phyloP scores from a whole-genome alignment of 1,140 invertebrate species.

The Idris sp. region DNA sequence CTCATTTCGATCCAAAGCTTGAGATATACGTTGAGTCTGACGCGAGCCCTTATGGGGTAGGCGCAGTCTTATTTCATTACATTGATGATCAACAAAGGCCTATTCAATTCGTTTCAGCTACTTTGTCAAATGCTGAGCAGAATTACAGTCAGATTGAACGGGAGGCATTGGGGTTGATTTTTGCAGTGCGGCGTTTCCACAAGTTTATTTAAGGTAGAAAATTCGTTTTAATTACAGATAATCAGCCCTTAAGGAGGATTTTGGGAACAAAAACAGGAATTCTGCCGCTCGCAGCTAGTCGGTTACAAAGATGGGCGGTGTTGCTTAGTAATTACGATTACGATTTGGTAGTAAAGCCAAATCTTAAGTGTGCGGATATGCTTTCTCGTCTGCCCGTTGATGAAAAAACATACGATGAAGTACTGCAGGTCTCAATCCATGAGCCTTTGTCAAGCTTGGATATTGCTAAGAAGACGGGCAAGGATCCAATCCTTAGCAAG shows the following conservation, averaged over 20 bases:
- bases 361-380: constrained; percentile 4
- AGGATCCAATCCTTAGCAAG: constrained; percentile 34
- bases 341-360: background rate
- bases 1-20: too few species aligned
- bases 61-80: too few species aligned
- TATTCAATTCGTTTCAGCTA: too few species aligned
- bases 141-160: constrained; percentile 77
- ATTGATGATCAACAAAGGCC: too few species aligned
- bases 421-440: constrained; percentile 22
- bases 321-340: constrained; percentile 5
- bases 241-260: constrained; percentile 47
- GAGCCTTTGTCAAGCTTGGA: constrained; percentile 40
- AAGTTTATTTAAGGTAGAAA: constrained; percentile 69
- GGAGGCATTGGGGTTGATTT: constrained; percentile 76
- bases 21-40: too few species aligned
- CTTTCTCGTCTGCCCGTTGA: background rate
- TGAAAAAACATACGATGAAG: background rate
- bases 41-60: too few species aligned
- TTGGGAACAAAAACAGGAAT: background rate
- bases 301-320: constrained; percentile 1
- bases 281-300: background rate
- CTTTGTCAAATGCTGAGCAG: too few species aligned
- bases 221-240: constrained; percentile 63
- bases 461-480: constrained; percentile 28
- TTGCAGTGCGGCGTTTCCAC: constrained; percentile 72